Evolutionary conservation across 2,888 invertebrate species (phyloP).

Genomic region (Sisyra terminalis): DNA sequence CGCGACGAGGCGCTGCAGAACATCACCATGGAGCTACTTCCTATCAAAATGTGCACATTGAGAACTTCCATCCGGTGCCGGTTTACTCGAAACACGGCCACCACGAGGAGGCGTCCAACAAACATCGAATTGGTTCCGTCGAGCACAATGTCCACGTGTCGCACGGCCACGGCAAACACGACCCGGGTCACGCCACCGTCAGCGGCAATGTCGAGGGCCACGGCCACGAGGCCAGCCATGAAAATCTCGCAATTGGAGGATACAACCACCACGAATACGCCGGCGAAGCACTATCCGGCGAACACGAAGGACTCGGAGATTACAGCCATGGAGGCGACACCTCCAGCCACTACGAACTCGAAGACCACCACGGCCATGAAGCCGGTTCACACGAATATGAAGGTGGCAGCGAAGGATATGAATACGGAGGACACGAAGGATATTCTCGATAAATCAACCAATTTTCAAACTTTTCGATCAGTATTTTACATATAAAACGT

Average conservation of each 20-base stretch:
- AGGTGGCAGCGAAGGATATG: slow-evolving; percentile 3
- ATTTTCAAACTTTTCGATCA: too few species aligned
- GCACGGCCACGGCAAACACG: slow-evolving; percentile 19
- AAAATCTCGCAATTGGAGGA: slow-evolving; percentile 1
- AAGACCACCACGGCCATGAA: slow-evolving; percentile 5
- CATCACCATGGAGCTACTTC: slow-evolving; percentile 49
- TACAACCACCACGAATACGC: not conserved
- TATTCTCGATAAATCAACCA: not conserved
- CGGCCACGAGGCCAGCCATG: not conserved
- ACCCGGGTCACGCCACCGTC: slow-evolving; percentile 17
- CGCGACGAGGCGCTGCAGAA: slow-evolving; percentile 22
- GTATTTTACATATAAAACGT: too few species aligned
- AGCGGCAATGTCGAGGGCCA: slow-evolving; percentile 1
- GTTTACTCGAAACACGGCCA: slow-evolving; percentile 52
- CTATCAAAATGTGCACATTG: slow-evolving; percentile 51
- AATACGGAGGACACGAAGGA: not conserved
- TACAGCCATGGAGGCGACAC: slow-evolving; percentile 7
- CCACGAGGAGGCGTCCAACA: slow-evolving; percentile 33
- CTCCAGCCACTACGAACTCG: slow-evolving; percentile 1
- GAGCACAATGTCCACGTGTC: slow-evolving; percentile 31
- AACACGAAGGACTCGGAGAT: slow-evolving; percentile 6
- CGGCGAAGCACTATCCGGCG: slow-evolving; percentile 5
- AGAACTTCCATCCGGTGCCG: slow-evolving; percentile 52
- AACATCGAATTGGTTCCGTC: slow-evolving; percentile 47
- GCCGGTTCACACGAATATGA: slow-evolving; percentile 2